Conservation (phyloP, 2,888 invertebrate species). For the Leucophora obtusa region DNA sequence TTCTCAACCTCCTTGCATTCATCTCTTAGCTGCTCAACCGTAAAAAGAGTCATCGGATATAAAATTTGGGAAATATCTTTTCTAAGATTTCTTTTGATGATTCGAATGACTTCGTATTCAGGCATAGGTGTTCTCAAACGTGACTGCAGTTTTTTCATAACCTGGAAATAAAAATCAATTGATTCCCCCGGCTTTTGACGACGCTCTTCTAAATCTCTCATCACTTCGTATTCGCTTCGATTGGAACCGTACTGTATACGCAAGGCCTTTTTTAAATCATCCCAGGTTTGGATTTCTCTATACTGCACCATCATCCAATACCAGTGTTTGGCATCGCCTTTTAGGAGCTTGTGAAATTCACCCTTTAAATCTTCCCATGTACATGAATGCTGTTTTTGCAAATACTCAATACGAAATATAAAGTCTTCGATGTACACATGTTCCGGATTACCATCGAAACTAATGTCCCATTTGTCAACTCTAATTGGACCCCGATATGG, state of each 20-base stretch:
- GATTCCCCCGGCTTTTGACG: not conserved
- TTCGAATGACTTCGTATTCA: not conserved
- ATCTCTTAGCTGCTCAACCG: constrained; percentile 5
- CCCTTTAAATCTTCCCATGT: not conserved
- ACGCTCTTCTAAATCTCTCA: constrained; percentile 1
- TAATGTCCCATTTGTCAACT: not conserved
- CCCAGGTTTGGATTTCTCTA: not conserved
- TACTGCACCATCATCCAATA: not conserved
- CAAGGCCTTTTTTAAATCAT: not conserved
- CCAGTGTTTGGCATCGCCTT: not conserved
- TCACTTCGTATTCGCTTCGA: not conserved
- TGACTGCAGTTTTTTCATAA: not conserved
- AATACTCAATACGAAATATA: not conserved
- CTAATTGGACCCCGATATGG: not conserved
- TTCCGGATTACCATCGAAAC: too few species aligned
- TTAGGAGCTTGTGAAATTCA: not conserved
- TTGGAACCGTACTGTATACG: not conserved
- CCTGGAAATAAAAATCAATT: not conserved
- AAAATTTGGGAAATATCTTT: constrained; percentile 10
- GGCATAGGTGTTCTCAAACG: not conserved
- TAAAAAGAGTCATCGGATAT: not conserved
- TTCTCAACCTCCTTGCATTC: constrained; percentile 1
- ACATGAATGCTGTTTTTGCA: not conserved
- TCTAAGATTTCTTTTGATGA: not conserved
- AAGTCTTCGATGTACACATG: not conserved